A percentile compares a stretch with the other conserved stretches of the same genome.
phyloP scores from a whole-genome alignment of 2,113 vertebrate genomes.

The Aplodontia rufa region DNA sequence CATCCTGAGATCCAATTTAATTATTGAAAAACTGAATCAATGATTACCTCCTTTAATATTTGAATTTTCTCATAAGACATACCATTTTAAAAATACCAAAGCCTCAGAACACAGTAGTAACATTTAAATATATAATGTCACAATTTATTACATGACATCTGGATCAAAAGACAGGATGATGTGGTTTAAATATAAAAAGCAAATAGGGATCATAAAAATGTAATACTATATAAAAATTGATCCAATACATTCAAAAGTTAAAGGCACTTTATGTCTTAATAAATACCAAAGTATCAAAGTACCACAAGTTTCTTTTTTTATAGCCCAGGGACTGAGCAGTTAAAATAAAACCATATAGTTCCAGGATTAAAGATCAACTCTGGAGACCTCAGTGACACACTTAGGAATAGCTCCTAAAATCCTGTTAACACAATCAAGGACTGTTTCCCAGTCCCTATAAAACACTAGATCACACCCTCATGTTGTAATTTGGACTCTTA shows the following conservation, averaged over 20 bases:
- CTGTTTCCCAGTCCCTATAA: neutral
- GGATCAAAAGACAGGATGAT: neutral
- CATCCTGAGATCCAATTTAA: neutral
- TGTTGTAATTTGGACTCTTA: neutral
- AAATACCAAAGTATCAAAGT: constrained; percentile 29
- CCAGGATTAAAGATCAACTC: constrained; percentile 38
- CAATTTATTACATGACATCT: neutral
- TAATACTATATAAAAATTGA: neutral
- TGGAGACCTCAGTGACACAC: neutral
- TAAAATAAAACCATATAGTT: neutral
- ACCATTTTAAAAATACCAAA: neutral
- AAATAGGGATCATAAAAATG: constrained; percentile 33
- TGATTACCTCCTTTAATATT: constrained; percentile 2
- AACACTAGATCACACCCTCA: neutral
- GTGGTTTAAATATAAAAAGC: neutral
- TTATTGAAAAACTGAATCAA: neutral
- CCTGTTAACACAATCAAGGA: neutral
- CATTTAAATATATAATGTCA: neutral
- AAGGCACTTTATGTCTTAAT: constrained; percentile 2
- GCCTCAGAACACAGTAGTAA: neutral
- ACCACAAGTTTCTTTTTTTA: constrained; percentile 57
- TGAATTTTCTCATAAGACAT: neutral
- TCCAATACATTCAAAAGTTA: constrained; percentile 16
- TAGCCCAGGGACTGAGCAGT: neutral
- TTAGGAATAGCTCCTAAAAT: constrained; percentile 48